A percentile compares a stretch with the other conserved stretches of the same genome.
These are phyloP conservation scores for Cephalophus harveyi DNA, from an alignment of 2,113 vertebrate species.

Conservation along the genomic window DNA sequence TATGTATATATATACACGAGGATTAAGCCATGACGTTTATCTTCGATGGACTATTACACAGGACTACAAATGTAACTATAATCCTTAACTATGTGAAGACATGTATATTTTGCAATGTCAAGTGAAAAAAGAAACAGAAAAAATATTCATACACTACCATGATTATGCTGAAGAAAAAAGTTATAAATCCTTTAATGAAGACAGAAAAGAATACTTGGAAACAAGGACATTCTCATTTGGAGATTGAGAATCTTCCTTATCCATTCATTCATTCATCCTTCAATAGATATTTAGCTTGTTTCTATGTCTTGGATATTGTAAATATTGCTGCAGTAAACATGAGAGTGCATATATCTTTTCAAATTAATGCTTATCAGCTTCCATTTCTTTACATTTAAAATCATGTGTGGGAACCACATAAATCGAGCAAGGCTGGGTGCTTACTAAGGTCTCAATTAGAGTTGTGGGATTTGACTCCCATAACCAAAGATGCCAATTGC, in stretches of 20 bases:
- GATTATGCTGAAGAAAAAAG: not conserved
- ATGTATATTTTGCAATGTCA: not conserved
- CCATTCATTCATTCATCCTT: not conserved
- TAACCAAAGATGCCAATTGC: not conserved
- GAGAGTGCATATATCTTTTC: not conserved
- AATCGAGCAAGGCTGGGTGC: rapidly evolving
- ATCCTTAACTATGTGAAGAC: not conserved
- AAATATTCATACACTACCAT: not conserved
- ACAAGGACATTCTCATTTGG: not conserved
- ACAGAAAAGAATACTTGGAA: not conserved
- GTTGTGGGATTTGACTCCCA: not conserved
- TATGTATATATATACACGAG: not conserved
- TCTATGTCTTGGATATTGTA: not conserved
- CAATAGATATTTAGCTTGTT: not conserved
- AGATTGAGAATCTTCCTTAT: not conserved
- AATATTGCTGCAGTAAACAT: not conserved
- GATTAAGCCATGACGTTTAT: not conserved
- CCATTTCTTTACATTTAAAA: not conserved
- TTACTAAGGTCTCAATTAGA: not conserved
- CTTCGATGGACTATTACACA: not conserved
- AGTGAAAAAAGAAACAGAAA: not conserved
- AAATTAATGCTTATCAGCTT: not conserved
- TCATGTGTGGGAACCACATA: not conserved
- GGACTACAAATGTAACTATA: not conserved
- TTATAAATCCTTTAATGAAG: not conserved